Base-by-base conservation (phyloP, 2,113 vertebrate genomes). In the Arvicanthis niloticus region DNA sequence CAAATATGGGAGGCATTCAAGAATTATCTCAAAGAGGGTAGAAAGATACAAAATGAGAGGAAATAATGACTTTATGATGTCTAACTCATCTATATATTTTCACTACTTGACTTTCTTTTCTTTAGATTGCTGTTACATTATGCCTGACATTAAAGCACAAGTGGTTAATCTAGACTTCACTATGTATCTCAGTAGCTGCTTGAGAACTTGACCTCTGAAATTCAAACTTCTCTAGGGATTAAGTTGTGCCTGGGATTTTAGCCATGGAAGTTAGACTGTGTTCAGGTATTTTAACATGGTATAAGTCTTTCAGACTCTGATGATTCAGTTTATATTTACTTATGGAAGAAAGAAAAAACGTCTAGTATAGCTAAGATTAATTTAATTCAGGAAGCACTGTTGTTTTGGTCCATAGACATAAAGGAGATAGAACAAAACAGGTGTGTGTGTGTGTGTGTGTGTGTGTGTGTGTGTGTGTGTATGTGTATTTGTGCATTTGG, bases 211-310 rank as follows among this genome's bases (percentile, higher is more conserved):
- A n/a, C 76, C 73, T 34, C 4, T 37, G 77, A 40, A 95, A 42
- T 56, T 45, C n/a, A 94, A 86, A 68, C 91, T 80, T 65, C 78
- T 17, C 1, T 70, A 56, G 75, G 29, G 56, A 85, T 58, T 76
- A 80, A 94, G 34, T 67, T 45, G 3, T 94, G 62, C 56, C 37
- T 40, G 42, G 6, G 93, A 68, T 2, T 48, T 29, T 77, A 76
- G 72, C 48, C 34, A 6, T n/a, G 24, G 26, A 80, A 89, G n/a
- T 60, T 67, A 75, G 9, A 65, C 17, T 78, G 5, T 45, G 45
- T 65, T 42, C 42, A 42, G 37, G 24, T 68, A 31, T 95, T 91
- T 91, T 77, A 95, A 92, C 29, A 48, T 94, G 42, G 10, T 89
- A 6, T 60, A 29, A 80, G 60, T 85, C 9, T 92, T 53, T 91